Evolutionary conservation across 2,888 invertebrate species (phyloP), one percentile per base, ranked within the genome.

Genomic region (Cyclophora punctaria): DNA sequence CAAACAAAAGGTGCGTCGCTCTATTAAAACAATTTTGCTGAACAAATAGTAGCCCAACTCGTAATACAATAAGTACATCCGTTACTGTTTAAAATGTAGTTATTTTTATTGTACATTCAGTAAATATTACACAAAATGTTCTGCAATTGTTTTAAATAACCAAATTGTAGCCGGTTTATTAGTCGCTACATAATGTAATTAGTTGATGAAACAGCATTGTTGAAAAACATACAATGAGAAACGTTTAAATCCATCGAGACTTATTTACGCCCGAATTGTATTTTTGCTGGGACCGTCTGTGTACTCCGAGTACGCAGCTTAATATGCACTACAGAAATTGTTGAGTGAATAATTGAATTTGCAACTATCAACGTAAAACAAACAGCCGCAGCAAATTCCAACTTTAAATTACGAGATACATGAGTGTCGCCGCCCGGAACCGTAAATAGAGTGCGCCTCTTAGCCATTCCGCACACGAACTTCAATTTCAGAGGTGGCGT

Each of bases 401-500:
- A 56, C 49, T 56, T 49, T 35, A 51, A 49, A 51, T 54, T 60
- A 55, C 56, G 44, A 48, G 49, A 33, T 56, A 58, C 52, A 58
- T 57, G 57, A 54, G 47, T 60, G 56, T 61, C 63, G 56, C 56
- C 52, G 46, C 52, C 48, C 47, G 45, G 47, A 42, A 33, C 42
- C n/a, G 34, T 7, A 44, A 52, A 56, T 64, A 64, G 66, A 71
- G 65, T 69, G 64, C 60, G 53, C 62, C 69, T 73, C 55, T 63
- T 84, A 76, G 64, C 59, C 74, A 87, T 88, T 86, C 87, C 73
- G 65, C 52, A 56, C 75, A 72, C 80, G 82, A 73, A 72, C 72
- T 83, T 81, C 82, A 85, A 87, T 86, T 87, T 78, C 86, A 81
- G 77, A 79, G 78, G 80, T 79, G 78, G 75, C 78, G 74, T 78